A percentile compares a stretch with the other conserved stretches of the same genome.
These are phyloP conservation scores for Ophion ventricosus DNA, from an alignment of 2,888 invertebrate genomes.

Conservation along the genomic window DNA sequence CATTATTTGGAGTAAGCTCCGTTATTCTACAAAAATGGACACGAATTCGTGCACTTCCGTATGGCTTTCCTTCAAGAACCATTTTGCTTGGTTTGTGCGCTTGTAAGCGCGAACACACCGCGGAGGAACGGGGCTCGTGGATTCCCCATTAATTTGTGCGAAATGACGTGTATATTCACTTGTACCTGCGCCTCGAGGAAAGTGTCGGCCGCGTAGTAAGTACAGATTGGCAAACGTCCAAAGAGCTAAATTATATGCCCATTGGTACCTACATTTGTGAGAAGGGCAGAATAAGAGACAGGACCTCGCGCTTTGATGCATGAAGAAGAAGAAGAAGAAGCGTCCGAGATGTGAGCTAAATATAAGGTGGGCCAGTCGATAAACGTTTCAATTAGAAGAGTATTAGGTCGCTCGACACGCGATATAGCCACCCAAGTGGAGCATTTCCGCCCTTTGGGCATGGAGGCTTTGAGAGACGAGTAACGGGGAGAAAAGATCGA, in stretches of 20 bases:
- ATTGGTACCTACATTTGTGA: conserved; percentile 1
- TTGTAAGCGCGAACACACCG: too few species aligned
- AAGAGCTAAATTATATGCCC: conserved; percentile 45
- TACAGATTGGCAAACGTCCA: conserved; percentile 39
- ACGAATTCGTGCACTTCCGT: neutral
- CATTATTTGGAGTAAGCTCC: too few species aligned
- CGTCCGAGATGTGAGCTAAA: conserved; percentile 52
- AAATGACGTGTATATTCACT: conserved; percentile 32
- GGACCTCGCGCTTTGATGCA: conserved; percentile 27
- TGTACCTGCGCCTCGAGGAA: conserved; percentile 36
- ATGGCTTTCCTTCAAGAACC: neutral
- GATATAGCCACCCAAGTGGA: conserved; percentile 54
- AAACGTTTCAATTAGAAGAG: conserved; percentile 64
- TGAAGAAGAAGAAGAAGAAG: neutral
- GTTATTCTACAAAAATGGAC: neutral
- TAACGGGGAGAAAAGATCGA: neutral
- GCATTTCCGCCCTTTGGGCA: conserved; percentile 22
- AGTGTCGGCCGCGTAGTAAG: conserved; percentile 23
- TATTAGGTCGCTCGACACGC: conserved; percentile 58
- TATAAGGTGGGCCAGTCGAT: conserved; percentile 55
- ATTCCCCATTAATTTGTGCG: conserved; percentile 19
- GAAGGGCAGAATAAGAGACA: neutral
- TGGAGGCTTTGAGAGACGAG: conserved; percentile 4
- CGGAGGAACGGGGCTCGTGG: neutral
- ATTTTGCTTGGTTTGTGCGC: neutral